Evolutionary conservation across 2,113 vertebrate genomes (phyloP), one percentile per base, ranked within the genome.

Genomic region (Ursus arctos): DNA sequence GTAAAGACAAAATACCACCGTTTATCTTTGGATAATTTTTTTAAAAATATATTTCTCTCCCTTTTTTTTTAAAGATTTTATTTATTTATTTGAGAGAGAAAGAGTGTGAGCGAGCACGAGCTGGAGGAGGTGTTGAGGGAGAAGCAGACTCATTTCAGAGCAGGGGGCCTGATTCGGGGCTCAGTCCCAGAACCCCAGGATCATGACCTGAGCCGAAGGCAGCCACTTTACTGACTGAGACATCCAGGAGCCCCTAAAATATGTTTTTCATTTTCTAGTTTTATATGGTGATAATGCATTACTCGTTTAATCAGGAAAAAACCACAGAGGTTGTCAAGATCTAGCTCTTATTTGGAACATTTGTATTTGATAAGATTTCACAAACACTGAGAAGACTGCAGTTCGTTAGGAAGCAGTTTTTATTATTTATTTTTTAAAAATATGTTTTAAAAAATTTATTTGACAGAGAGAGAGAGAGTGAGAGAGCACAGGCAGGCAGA

Each of bases 251-350:
- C 33, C 67, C 16, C 33, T 69, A 83, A 71, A 47, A 94, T 33
- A 65, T 0, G 8, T 59, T 80, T 91, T 87, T 36, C 24, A 69
- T 69, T 85, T 94, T 86, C 55, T 92, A 59, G 31, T 89, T 89
- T 69, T 81, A 81, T 31, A 59, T 76, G 33, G 18, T 81, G 51
- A 22, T 36, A 26, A 88, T 61, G 12, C 18, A 43, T 33, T 28
- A 80, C 1, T 65, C 87, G 69, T 81, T 57, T 16, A 61, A 88
- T 88, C 33, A 87, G 74, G n/a, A 69, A 93, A 93, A 93, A n/a
- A 3, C 3, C 11, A 4, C 36, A 65, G 31, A 49, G 55, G 36
- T 59, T 79, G 31, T 84, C 67, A 33, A 31, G 88, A 79, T 79
- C 53, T 79, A 88, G 14, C 55, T 49, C 49, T 74, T 80, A 94